Base-by-base conservation (phyloP, 2,888 invertebrate genomes). In the Drosophila ezoana region DNA sequence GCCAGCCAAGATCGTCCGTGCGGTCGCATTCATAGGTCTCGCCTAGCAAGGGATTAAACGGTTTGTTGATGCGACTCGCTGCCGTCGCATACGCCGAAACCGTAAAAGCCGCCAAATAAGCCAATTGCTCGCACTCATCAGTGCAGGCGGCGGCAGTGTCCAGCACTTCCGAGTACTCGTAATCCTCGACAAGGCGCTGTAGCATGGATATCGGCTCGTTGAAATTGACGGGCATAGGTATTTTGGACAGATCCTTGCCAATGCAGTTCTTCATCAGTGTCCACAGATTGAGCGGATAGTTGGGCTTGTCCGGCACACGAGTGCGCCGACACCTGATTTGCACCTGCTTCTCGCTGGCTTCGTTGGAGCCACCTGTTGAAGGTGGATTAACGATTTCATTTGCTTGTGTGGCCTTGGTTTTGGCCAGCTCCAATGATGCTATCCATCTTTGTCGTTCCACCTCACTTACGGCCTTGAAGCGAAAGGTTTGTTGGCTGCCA, bases 261-360 rank as follows among this genome's bases (percentile, higher is more conserved):
- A 99, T 99, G 92, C 99, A 99, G 93, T 99, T 99, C 93, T 99
- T 99, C 98, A 99, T 99, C 88, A 99, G 98, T 83, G 98, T 97
- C 99, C 99, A 99, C 54, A 99, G 93, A 91, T 97, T 99, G 37
- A 99, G 94, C 58, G 98, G 98, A 93, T 97, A 97, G 93, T 98
- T 96, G 48, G 98, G 98, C 92, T 98, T 97, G 81, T 98, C 97
- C 6, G 98, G 97, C 58, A 99, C 97, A 60, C 95, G 94, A 63
- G 93, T 94, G 59, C 99, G 95, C 57, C 99, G 95, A 85, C 94
- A 41, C 5, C 54, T 59, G 8, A 32, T 1, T 20, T 35, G 23
- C 28, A 45, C 11, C 37, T 56, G 11, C 20, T 58, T 35, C 0
- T 35, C 20, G 35, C 20, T 8, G 6, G 9, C 18, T 1, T 11